These are phyloP conservation scores for Geopemphigus sp. DNA, from an alignment of 1,140 invertebrate species.

Conservation along the genomic window DNA sequence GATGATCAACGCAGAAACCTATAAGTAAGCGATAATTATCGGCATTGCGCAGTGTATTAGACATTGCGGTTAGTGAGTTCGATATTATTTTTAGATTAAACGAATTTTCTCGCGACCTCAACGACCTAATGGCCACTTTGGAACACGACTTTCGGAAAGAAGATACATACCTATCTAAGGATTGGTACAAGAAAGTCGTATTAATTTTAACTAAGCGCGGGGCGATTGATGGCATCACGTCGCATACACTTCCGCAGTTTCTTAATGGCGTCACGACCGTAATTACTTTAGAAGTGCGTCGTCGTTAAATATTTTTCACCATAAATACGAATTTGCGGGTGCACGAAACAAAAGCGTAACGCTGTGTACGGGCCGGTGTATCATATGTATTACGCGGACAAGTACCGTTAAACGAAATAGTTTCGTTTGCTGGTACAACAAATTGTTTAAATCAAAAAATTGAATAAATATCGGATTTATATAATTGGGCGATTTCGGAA, in stretches of 20 bases:
- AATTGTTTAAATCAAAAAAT: no score
- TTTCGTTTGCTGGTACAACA: no score
- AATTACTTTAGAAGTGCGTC: conserved; percentile 27
- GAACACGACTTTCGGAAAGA: conserved; percentile 54
- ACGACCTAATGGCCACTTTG: conserved; percentile 33
- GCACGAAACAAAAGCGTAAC: no score
- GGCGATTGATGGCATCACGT: neutral
- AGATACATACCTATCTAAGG: conserved; percentile 15
- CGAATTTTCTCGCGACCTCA: conserved; percentile 34
- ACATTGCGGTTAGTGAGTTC: neutral
- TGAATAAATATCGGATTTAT: no score
- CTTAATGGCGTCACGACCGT: conserved; percentile 22
- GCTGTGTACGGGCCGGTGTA: no score
- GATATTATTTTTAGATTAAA: conserved; percentile 9
- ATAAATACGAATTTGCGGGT: no score
- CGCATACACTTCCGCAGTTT: conserved; percentile 4
- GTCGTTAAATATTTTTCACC: neutral
- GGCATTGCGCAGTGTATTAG: neutral
- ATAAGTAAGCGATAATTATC: conserved; percentile 43
- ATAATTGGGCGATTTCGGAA: no score
- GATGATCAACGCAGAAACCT: conserved; percentile 40
- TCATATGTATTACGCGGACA: no score
- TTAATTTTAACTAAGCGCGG: conserved; percentile 15
- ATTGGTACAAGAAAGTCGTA: conserved; percentile 36
- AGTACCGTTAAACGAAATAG: no score